A percentile compares a stretch with the other conserved stretches of the same genome.
Conservation (phyloP, 2,888 invertebrate species). For the Drosophila rellima region DNA sequence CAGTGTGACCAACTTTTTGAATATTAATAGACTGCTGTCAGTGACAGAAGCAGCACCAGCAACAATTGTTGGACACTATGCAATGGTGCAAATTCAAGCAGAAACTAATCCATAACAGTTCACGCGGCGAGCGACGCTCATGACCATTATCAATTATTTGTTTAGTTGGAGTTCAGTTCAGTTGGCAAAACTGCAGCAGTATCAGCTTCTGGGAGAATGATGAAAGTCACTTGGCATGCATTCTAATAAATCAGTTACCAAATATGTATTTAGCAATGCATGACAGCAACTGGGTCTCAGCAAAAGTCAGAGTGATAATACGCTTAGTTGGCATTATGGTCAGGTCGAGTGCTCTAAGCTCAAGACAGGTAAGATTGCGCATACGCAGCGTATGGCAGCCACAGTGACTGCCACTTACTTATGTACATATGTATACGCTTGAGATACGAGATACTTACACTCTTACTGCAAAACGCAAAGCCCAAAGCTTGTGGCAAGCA, state of each 20-base stretch:
- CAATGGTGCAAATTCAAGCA: slow-evolving; percentile 32
- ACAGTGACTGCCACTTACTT: slow-evolving; percentile 40
- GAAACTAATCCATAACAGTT: slow-evolving; percentile 54
- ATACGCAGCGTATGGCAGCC: slow-evolving; percentile 52
- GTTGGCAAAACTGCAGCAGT: slow-evolving; percentile 20
- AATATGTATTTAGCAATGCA: slow-evolving; percentile 38
- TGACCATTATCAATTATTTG: slow-evolving; percentile 55
- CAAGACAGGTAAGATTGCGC: slow-evolving; percentile 41
- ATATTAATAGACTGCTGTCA: slow-evolving; percentile 64
- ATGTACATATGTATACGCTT: slow-evolving; percentile 66
- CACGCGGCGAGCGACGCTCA: slow-evolving; percentile 21
- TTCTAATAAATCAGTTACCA: slow-evolving; percentile 63
- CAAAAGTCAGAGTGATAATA: slow-evolving; percentile 49
- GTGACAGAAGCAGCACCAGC: slow-evolving; percentile 9
- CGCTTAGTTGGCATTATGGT: slow-evolving; percentile 47
- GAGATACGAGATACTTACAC: neutral
- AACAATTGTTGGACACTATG: neutral
- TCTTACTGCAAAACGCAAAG: slow-evolving; percentile 5
- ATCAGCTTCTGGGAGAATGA: neutral
- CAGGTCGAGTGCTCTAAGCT: slow-evolving; percentile 35
- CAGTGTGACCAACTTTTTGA: slow-evolving; percentile 45
- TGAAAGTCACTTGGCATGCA: slow-evolving; percentile 14
- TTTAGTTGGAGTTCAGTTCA: slow-evolving; percentile 20
- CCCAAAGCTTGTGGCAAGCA: slow-evolving; percentile 9
- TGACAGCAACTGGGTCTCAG: neutral